Conservation (phyloP, 2,113 vertebrate species). For the Anthoscopus minutus region DNA sequence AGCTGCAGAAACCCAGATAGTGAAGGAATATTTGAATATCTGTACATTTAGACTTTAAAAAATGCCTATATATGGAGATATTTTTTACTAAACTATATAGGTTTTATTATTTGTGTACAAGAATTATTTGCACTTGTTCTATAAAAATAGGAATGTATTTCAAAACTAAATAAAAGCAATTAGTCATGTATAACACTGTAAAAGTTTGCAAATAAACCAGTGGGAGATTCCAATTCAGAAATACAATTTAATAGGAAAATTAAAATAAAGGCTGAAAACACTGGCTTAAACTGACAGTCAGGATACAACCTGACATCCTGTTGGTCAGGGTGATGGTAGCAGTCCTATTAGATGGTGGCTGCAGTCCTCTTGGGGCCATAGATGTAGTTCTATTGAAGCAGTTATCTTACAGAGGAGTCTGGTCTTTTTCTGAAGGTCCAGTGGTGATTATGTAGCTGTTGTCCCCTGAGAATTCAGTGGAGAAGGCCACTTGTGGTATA, state of each 20-base stretch:
- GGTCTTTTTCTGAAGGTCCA: background rate
- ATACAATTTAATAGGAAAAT: background rate
- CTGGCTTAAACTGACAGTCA: background rate
- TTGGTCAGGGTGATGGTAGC: no score
- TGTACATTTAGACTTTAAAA: background rate
- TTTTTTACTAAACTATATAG: background rate
- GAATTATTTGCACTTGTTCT: background rate
- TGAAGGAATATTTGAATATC: background rate
- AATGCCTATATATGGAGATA: background rate
- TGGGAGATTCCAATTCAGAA: no score
- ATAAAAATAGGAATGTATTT: background rate
- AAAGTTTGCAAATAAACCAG: background rate
- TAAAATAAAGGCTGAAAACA: background rate
- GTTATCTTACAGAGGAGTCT: rapidly evolving
- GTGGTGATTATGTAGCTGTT: background rate
- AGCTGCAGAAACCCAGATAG: background rate
- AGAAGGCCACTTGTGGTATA: rapidly evolving
- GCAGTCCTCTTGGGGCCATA: background rate
- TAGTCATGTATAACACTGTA: background rate
- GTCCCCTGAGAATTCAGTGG: no score
- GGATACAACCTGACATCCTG: background rate
- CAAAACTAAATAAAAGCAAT: background rate
- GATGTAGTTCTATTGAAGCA: background rate
- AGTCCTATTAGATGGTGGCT: background rate
- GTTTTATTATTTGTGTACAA: background rate